Base-by-base conservation (phyloP, 1,140 invertebrate genomes). In the honey bee (Apis mellifera) region DNA sequence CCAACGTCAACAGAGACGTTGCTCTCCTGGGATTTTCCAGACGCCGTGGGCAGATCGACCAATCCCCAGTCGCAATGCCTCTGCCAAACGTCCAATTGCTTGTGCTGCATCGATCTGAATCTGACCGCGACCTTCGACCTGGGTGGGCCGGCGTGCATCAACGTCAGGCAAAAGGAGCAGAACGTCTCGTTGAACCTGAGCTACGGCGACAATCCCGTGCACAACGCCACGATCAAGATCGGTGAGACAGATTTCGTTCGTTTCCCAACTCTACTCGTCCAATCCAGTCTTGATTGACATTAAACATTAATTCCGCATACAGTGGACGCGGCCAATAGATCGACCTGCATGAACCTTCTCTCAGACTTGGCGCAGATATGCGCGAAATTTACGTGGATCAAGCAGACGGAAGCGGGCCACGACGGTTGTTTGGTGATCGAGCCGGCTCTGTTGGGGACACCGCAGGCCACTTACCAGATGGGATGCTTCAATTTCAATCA, bases 401-500 rank as follows among this genome's bases (percentile, higher is more conserved):
- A 89, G 74, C 88, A 59, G 59, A 80, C 85, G 15, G 91, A 92
- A 42, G 76, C 87, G n/a, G 91, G 91, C 71, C 89, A 93, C 82
- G 91, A 94, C 75, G 94, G 94, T 42, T 95, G 95, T 79, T 80
- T 95, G 73, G 92, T 94, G 55, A 91, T 95, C 74, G 94, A 95
- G 85, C 94, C 95, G 9, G 93, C 93, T n/a, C 87, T 95, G 17
- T 87, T 95, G 84, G 93, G 94, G 23, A 90, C 94, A 69, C 86
- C 92, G 19, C 94, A 95, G 79, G 94, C 93, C 17, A 93, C 93
- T 15, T 95, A 95, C 84, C 91, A 92, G 59, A 92, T 95, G 72
- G 95, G 95, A 55, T 95, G 95, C 85, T 95, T 95, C 90, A 93
- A 92, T 83, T 94, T 95, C 88, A 90, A 94, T 78, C 90, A 93